phyloP scores from a whole-genome alignment of 2,888 invertebrate species.

The Teleiodes luculella region DNA sequence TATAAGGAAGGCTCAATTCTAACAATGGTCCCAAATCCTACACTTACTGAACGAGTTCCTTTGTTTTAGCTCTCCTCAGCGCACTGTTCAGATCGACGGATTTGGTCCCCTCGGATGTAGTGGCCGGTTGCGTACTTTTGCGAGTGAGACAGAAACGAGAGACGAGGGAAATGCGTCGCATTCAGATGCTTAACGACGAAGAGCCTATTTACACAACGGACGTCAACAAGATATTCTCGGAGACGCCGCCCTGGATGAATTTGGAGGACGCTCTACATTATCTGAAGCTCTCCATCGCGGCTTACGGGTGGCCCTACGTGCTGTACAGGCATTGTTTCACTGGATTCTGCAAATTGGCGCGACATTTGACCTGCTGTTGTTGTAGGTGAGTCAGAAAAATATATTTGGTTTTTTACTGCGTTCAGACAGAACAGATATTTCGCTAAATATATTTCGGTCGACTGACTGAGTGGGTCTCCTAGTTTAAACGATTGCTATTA shows the following conservation, averaged over 20 bases:
- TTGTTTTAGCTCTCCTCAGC: conserved; percentile 81
- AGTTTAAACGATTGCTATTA: no score
- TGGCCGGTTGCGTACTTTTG: conserved; percentile 91
- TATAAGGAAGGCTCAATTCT: no score
- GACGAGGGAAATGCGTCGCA: conserved; percentile 83
- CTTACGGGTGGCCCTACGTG: conserved; percentile 94
- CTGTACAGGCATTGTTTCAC: conserved; percentile 86
- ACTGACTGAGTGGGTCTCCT: no score
- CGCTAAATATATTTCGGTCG: no score
- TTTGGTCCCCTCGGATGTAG: conserved; percentile 91
- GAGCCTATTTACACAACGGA: conserved; percentile 83
- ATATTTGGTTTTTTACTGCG: no score
- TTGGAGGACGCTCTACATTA: conserved; percentile 86
- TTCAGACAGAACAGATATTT: no score
- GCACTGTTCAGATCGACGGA: conserved; percentile 91
- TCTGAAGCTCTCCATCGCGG: conserved; percentile 87
- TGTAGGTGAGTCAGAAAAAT: conserved; percentile 79
- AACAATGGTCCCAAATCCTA: no score
- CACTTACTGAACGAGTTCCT: neutral
- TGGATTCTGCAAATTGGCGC: conserved; percentile 85
- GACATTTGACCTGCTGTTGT: conserved; percentile 85
- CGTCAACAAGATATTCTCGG: conserved; percentile 79
- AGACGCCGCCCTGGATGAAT: conserved; percentile 89
- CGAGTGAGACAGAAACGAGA: conserved; percentile 86
- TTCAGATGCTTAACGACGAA: conserved; percentile 81